These are phyloP conservation scores for Rhipidura dahli DNA, from an alignment of 2,113 vertebrate genomes.

Conservation along the genomic window DNA sequence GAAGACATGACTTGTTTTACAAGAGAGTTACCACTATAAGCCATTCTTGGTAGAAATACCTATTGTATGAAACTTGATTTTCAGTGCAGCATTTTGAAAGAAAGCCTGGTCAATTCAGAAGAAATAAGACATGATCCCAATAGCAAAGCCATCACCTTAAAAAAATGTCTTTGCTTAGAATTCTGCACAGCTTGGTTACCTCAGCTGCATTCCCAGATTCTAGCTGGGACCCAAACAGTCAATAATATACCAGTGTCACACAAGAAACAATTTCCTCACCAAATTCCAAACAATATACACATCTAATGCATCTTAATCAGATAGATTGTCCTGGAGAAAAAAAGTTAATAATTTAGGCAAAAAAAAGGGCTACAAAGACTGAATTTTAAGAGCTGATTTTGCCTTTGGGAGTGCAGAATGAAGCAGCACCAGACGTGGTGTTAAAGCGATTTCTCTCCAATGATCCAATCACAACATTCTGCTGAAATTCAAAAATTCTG, in stretches of 20 bases:
- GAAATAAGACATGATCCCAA: neutral
- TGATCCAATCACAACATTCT: neutral
- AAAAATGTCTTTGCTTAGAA: neutral
- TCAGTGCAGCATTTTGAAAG: neutral
- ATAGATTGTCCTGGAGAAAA: neutral
- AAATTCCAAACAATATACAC: neutral
- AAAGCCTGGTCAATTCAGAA: neutral
- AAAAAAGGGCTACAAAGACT: neutral
- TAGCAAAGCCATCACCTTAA: neutral
- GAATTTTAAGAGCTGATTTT: neutral
- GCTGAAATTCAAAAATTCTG: neutral
- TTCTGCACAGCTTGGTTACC: neutral
- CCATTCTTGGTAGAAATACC: neutral
- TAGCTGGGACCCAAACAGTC: neutral
- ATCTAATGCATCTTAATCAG: neutral
- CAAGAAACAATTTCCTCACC: neutral
- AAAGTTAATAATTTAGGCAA: neutral
- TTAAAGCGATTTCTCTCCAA: neutral
- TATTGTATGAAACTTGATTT: neutral
- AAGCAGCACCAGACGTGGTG: neutral
- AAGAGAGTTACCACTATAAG: neutral
- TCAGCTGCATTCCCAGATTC: neutral
- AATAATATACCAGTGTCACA: neutral
- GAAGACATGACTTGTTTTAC: slow-evolving; percentile 31
- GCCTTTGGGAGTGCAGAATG: neutral